Evolutionary conservation across 2,113 vertebrate species (phyloP), one percentile per base, ranked within the genome.

Genomic region (Trinectes maculatus): DNA sequence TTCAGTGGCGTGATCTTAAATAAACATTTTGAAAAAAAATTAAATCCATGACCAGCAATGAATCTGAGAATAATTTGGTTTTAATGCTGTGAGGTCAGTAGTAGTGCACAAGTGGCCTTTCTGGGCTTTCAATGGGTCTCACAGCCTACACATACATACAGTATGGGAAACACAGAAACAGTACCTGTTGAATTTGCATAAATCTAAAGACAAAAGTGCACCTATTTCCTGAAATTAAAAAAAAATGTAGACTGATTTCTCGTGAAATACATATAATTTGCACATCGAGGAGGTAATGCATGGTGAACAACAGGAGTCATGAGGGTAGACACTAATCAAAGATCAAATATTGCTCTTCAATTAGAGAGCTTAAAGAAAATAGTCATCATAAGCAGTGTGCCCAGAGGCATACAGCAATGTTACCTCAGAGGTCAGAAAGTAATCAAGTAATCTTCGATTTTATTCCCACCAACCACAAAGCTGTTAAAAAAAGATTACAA

Each of bases 101-200:
- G 80, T 83, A 81, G 70, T 74, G 76, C 88, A 86, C 88, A 79
- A 62, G 63, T 62, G 62, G 85, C 68, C 62, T 80, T 51, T 79
- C 62, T n/a, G 76, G 80, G 62, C 57, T 55, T 72, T 82, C 53
- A 56, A 21, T 61, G 34, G 59, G 59, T 75, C 65, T 83, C 74
- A 43, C 64, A 75, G 77, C 65, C 63, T 55, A 68, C 21, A 59
- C 15, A 37, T 34, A 79, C 71, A 79, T 72, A 83, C 63, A 62
- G 71, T 49, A 82, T 8, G 37, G 55, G 42, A 40, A 48, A 43
- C 15, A 80, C 44, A 70, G 74, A 83, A 81, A 85, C 67, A 82
- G 89, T 91, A 91, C 83, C 87, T 66, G 74, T 69, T 60, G 34
- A 57, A 74, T 72, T 62, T 70, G 28, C 67, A 64, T 58, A 59